These are phyloP conservation scores for Cremastinae sp. DNA, from an alignment of 2,888 invertebrate genomes.

Conservation along the genomic window DNA sequence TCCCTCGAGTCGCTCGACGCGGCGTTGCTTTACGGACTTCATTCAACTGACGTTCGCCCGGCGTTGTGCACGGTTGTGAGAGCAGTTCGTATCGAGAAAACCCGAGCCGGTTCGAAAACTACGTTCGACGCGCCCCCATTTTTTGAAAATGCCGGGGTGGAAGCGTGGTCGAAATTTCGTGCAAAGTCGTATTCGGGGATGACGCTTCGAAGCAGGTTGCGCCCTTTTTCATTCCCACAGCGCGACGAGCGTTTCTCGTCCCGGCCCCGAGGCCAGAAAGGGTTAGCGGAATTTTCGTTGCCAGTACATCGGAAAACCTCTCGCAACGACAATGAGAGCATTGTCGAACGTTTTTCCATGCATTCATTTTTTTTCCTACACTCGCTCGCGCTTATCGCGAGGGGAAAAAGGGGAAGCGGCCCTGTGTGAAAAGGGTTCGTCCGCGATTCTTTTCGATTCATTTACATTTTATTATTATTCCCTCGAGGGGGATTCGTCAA, in stretches of 20 bases:
- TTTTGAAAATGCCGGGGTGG: too few relatives aligned
- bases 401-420: conserved; percentile 10
- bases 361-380: conserved; percentile 18
- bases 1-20: conserved; percentile 34
- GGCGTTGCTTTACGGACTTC: conserved; percentile 36
- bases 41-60: conserved; percentile 32
- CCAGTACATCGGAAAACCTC: conserved; percentile 22
- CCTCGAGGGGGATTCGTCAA: conserved; percentile 40
- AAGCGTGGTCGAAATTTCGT: too few relatives aligned
- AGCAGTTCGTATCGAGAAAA: too few relatives aligned
- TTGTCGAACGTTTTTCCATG: conserved; percentile 39
- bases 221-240: too few relatives aligned
- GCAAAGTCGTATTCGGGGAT: too few relatives aligned
- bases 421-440: conserved; percentile 3
- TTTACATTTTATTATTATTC: conserved; percentile 57
- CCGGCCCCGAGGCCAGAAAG: too few relatives aligned
- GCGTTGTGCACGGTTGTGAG: too few relatives aligned
- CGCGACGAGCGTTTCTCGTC: too few relatives aligned
- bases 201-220: too few relatives aligned
- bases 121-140: too few relatives aligned
- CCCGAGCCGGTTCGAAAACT: too few relatives aligned
- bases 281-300: too few relatives aligned
- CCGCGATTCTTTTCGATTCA: conserved; percentile 49
- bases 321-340: conserved; percentile 2
- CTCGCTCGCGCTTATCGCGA: conserved; percentile 49